These are phyloP conservation scores for Seira ritae DNA, from an alignment of 2,888 invertebrate species.

Conservation along the genomic window DNA sequence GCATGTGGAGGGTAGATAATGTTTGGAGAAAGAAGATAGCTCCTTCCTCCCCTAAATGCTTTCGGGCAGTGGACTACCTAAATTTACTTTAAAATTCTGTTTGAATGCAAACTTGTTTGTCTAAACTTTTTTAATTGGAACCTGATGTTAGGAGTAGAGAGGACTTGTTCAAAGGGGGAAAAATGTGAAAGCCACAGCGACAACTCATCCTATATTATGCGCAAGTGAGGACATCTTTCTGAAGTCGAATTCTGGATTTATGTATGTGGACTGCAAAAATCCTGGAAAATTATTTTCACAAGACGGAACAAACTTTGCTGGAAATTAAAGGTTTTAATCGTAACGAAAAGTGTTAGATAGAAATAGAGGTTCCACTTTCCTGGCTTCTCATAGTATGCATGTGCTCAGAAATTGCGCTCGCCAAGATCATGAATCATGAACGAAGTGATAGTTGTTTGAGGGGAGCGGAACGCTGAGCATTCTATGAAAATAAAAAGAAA, in stretches of 20 bases:
- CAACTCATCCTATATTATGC: too few species aligned
- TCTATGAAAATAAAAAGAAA: too few species aligned
- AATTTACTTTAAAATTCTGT: constrained; percentile 11
- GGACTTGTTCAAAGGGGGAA: not conserved
- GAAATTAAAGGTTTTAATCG: not conserved
- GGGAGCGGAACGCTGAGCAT: too few species aligned
- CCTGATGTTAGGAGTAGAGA: not conserved
- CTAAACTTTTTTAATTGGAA: constrained; percentile 16
- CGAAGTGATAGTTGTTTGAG: not conserved
- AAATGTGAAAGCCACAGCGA: too few species aligned
- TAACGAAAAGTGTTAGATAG: not conserved
- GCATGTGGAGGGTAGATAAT: too few species aligned
- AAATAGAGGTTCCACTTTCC: not conserved
- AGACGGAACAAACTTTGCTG: not conserved
- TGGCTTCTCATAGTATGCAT: too few species aligned
- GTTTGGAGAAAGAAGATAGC: not conserved
- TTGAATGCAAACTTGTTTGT: constrained; percentile 1
- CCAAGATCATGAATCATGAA: not conserved
- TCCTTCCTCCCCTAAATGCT: not conserved
- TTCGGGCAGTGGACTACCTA: not conserved
- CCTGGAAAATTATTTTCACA: not conserved
- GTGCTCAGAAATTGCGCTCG: not conserved
- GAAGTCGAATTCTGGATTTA: too few species aligned
- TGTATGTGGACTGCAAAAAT: too few species aligned
- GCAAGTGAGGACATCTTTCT: too few species aligned